Conservation (phyloP, 2,888 invertebrate species). For the Cerastis leucographa region DNA sequence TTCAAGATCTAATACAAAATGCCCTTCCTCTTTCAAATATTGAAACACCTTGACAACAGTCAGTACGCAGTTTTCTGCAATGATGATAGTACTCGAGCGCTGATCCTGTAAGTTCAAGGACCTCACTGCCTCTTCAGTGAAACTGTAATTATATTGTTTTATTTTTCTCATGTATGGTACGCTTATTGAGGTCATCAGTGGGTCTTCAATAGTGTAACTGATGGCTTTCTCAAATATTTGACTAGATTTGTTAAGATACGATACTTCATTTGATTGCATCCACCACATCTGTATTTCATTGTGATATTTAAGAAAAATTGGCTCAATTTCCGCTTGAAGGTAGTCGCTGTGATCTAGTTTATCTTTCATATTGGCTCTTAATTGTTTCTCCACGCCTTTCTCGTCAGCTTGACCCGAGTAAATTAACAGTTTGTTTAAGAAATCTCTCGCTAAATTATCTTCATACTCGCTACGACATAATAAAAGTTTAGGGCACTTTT, state of each 20-base stretch:
- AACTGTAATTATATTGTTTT: conserved; percentile 1
- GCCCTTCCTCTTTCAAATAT: not conserved
- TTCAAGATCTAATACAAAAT: not conserved
- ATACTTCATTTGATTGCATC: not conserved
- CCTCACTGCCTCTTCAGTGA: conserved; percentile 7
- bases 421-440: not conserved
- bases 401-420: not conserved
- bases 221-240: not conserved
- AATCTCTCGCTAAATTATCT: not conserved
- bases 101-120: conserved; percentile 3
- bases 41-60: conserved; percentile 1
- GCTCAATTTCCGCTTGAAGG: not conserved
- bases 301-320: conserved; percentile 10
- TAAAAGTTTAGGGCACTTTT: conserved; percentile 11
- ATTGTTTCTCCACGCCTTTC: not conserved
- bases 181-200: not conserved
- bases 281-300: conserved; percentile 18
- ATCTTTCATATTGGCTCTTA: not conserved
- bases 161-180: not conserved
- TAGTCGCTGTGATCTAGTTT: not conserved
- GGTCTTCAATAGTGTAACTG: conserved; percentile 2
- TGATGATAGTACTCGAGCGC: not conserved
- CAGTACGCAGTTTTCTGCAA: not conserved
- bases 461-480: not conserved
- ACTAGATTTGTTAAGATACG: not conserved